Conservation (phyloP, 2,888 invertebrate genomes). For the Ferrisia virgata region DNA sequence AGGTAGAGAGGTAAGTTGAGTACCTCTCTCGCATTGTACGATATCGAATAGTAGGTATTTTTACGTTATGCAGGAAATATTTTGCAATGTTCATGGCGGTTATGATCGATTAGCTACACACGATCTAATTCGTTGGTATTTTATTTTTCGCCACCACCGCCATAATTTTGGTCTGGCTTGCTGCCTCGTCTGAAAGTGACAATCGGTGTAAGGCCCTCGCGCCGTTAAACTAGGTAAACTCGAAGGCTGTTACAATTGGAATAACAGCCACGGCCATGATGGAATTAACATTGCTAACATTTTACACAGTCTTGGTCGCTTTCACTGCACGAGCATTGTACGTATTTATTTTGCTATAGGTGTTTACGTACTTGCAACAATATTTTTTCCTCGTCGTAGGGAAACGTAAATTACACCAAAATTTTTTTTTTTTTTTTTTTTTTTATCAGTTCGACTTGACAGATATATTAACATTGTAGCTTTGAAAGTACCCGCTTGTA, state of each 20-base stretch:
- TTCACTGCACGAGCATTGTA: constrained; percentile 38
- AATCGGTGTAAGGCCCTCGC: background rate
- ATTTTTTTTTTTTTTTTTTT: too few relatives aligned
- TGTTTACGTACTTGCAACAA: background rate
- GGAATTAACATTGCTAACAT: constrained; percentile 44
- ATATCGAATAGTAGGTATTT: too few relatives aligned
- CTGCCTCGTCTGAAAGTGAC: background rate
- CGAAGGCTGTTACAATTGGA: constrained; percentile 44
- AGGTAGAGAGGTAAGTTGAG: background rate
- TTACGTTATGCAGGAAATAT: constrained; percentile 42
- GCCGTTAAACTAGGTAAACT: constrained; percentile 26
- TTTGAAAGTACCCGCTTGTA: too few relatives aligned
- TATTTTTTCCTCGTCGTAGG: background rate
- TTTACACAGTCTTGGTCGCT: constrained; percentile 31
- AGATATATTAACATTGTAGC: too few relatives aligned
- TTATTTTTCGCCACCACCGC: constrained; percentile 15
- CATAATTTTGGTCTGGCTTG: constrained; percentile 9
- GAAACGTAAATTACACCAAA: too few relatives aligned
- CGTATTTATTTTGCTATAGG: background rate
- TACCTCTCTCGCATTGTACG: too few relatives aligned
- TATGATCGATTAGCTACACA: constrained; percentile 43
- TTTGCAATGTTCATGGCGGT: constrained; percentile 41
- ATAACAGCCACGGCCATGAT: constrained; percentile 45
- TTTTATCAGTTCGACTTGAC: too few relatives aligned
- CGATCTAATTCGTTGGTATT: constrained; percentile 31